Evolutionary conservation across 2,113 vertebrate species (phyloP).

Genomic region (Morone chrysops): DNA sequence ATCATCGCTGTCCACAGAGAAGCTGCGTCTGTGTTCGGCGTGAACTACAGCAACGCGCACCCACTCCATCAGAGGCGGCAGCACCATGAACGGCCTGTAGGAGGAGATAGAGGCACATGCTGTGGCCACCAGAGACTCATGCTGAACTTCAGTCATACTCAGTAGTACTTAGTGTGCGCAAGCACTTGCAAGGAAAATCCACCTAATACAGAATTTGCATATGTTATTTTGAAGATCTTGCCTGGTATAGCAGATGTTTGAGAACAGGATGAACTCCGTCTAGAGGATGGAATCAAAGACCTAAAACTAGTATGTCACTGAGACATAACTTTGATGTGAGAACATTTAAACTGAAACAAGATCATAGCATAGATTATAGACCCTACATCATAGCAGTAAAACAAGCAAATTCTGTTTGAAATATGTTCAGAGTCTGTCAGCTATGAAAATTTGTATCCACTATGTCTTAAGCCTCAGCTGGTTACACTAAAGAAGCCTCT

Average conservation of each 20-base stretch:
- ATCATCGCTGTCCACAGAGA: slow-evolving; percentile 98
- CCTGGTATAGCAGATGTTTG: slow-evolving; percentile 12
- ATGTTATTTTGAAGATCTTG: slow-evolving; percentile 33
- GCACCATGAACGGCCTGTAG: slow-evolving; percentile 94
- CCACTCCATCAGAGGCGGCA: slow-evolving; percentile 99
- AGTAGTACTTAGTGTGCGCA: slow-evolving; percentile 1
- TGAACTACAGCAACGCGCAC: slow-evolving; percentile 95
- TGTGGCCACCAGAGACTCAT: neutral
- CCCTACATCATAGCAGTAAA: neutral
- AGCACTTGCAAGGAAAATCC: slow-evolving; percentile 45
- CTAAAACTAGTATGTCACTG: neutral
- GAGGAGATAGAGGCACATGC: slow-evolving; percentile 71
- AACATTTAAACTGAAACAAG: neutral
- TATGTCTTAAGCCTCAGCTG: neutral
- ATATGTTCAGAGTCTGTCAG: neutral
- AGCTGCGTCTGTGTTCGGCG: slow-evolving; percentile 94
- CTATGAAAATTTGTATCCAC: neutral
- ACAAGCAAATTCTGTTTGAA: neutral
- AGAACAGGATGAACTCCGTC: slow-evolving; percentile 46
- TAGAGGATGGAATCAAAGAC: slow-evolving; percentile 32
- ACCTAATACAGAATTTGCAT: slow-evolving; percentile 54
- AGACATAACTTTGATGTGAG: slow-evolving; percentile 14
- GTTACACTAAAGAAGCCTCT: neutral
- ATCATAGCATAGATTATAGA: slow-evolving; percentile 9
- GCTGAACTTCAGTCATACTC: slow-evolving; percentile 16